Conservation (phyloP, 2,888 invertebrate species). For the Lasius fuliginosus region DNA sequence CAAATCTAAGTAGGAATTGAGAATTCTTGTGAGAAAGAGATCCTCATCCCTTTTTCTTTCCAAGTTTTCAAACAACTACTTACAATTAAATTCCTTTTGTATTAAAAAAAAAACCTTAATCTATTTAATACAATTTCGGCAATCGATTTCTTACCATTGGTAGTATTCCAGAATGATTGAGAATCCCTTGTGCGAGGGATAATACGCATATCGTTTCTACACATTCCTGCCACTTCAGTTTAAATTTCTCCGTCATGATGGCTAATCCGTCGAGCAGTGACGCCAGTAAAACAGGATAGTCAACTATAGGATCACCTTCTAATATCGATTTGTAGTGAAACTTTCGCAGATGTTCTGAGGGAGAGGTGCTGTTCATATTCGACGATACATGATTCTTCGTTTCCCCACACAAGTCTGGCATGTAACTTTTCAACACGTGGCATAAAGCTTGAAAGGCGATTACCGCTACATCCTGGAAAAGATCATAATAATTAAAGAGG, state of each 20-base stretch:
- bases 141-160: slow-evolving; percentile 85
- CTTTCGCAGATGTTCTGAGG: slow-evolving; percentile 69
- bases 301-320: slow-evolving; percentile 85
- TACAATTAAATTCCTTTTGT: not conserved
- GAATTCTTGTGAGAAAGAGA: not conserved
- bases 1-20: slow-evolving; percentile 87
- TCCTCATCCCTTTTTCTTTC: not conserved
- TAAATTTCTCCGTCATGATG: slow-evolving; percentile 90
- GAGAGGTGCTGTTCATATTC: slow-evolving; percentile 39
- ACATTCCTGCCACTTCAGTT: slow-evolving; percentile 93
- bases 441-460: slow-evolving; percentile 84
- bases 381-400: slow-evolving; percentile 13
- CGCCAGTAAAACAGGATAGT: slow-evolving; percentile 88
- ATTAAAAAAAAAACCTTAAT: not conserved
- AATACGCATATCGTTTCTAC: slow-evolving; percentile 91
- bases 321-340: slow-evolving; percentile 74
- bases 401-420: slow-evolving; percentile 61
- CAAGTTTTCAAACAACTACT: not conserved
- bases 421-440: slow-evolving; percentile 82
- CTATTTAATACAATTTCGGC: not conserved
- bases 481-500: not conserved
- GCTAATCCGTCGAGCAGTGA: slow-evolving; percentile 90
- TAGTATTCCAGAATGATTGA: slow-evolving; percentile 87
- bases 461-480: slow-evolving; percentile 82
- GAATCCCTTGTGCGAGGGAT: slow-evolving; percentile 87